Base-by-base conservation (phyloP, 2,888 invertebrate species). In the Heliconius cydno region DNA sequence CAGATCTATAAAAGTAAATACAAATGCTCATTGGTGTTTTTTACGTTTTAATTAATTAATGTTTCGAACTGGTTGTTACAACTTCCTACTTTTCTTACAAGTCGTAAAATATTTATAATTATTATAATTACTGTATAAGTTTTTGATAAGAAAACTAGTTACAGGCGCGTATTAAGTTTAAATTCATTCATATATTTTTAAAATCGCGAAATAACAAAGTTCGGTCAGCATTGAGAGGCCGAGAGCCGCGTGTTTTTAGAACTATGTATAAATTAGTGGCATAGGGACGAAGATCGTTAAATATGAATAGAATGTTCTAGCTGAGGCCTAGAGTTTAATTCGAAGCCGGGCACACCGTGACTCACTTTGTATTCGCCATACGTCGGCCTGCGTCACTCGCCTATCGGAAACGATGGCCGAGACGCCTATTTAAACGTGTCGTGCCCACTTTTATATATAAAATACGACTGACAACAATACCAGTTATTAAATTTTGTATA, bases 381-480 rank as follows among this genome's bases (percentile, higher is more conserved):
- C 89, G 91, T 90, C 85, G 85, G 82, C 79, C 88, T 90, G 90
- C 92, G 93, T 92, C 93, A 94, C 90, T 88, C 89, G 90, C 85
- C 92, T 90, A 92, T 94, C 91, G 94, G 94, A 95, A 94, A 92
- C 92, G 88, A 93, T 92, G 90, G 89, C 91, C 87, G 87, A 86
- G 87, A 87, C 87, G 88, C 87, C 86, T 90, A 91, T 92, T 92
- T 90, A 91, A 92, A 92, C 92, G 88, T 79, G 83, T 85, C 84
- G 82, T 81, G 84, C 74, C 86, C 87, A 86, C 79, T 84, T 79
- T 82, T 81, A 81, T 78, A 77, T 77, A 71, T 73, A 75, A 38
- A 63, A 63, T 75, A 63, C 38, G 6, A 38, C 34, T 60, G 15
- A 57, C 52, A 34, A 73, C 70, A 70, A 70, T 28, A 70, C 13